Conservation (phyloP, 2,797 vertebrate genomes). For the Cossypha caffra region DNA sequence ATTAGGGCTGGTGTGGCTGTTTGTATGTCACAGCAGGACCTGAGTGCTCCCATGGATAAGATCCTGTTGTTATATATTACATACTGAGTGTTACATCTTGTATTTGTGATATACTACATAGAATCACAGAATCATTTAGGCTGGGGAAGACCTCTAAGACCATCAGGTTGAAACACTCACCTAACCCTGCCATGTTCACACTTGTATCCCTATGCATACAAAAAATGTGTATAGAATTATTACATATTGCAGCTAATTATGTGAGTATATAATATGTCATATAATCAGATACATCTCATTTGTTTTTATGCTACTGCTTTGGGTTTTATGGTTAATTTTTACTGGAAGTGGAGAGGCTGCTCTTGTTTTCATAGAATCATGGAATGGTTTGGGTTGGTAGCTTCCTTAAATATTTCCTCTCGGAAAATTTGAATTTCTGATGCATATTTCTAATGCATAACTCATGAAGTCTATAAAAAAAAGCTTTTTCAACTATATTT, state of each 20-base stretch:
- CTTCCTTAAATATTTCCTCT: conserved; percentile 14
- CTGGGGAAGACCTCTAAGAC: not conserved
- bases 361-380: not conserved
- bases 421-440: conserved; percentile 7
- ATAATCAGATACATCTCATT: not conserved
- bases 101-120: fast-evolving
- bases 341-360: not conserved
- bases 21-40: not conserved
- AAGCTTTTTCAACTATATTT: not conserved
- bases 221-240: not conserved
- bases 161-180: not conserved
- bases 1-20: not conserved
- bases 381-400: not conserved
- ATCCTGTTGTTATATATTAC: fast-evolving
- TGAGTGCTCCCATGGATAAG: not conserved
- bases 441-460: not conserved
- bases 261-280: not conserved
- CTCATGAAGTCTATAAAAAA: not conserved
- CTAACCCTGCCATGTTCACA: not conserved
- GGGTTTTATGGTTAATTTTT: not conserved
- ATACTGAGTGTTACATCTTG: not conserved
- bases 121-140: not conserved
- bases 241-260: not conserved
- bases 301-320: not conserved
- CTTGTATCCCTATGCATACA: not conserved